Evolutionary conservation across 2,113 vertebrate genomes (phyloP).

Genomic region (Ibidorhyncha struthersii): DNA sequence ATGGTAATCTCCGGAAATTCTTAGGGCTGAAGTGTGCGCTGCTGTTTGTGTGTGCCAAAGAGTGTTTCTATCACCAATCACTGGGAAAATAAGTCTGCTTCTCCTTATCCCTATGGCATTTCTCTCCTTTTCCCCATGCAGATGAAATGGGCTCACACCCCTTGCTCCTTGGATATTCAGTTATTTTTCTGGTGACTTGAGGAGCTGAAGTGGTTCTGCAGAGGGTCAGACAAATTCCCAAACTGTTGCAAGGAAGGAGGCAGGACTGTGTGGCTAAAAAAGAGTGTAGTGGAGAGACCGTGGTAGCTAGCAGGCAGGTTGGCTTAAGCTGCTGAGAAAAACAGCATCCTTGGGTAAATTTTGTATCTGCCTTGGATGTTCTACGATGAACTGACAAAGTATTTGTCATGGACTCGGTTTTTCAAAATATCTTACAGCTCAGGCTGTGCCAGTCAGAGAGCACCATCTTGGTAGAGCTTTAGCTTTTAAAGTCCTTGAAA

Average conservation of each 20-base stretch:
- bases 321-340: not conserved
- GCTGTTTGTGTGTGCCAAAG: not conserved
- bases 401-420: not conserved
- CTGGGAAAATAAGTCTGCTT: not conserved
- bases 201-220: not conserved
- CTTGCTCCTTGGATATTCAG: not conserved
- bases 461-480: not conserved
- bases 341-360: not conserved
- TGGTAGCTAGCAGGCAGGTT: not conserved
- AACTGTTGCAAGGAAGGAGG: not conserved
- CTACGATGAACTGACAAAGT: not conserved
- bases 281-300: rapidly evolving
- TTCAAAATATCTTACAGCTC: not conserved
- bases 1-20: not conserved
- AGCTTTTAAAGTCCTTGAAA: not conserved
- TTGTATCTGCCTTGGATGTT: not conserved
- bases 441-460: not conserved
- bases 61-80: not conserved
- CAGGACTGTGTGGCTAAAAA: not conserved
- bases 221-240: not conserved
- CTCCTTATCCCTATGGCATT: not conserved
- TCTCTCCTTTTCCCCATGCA: not conserved
- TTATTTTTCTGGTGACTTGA: not conserved
- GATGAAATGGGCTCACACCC: not conserved
- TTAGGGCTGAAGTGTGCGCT: not conserved